These are phyloP conservation scores for Phylloscopus whistleri DNA, from an alignment of 2,113 vertebrate species.

Conservation along the genomic window DNA sequence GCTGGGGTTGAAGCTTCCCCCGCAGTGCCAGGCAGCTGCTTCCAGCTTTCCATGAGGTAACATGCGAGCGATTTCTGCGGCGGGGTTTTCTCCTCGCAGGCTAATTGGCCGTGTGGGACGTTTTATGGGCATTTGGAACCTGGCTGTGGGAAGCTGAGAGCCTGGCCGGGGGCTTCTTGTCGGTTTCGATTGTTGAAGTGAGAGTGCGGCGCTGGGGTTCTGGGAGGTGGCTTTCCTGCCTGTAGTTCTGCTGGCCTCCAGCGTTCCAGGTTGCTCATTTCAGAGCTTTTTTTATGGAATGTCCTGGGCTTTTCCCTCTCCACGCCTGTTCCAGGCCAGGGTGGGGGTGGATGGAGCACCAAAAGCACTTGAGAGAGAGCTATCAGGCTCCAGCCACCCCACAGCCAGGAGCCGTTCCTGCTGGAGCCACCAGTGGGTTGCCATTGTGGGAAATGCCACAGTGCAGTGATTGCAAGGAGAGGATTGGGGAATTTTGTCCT, in stretches of 20 bases:
- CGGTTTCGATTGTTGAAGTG: neutral
- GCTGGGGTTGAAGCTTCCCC: neutral
- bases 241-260: neutral
- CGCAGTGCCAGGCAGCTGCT: neutral
- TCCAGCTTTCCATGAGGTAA: constrained; percentile 7
- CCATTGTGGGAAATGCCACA: fast-evolving
- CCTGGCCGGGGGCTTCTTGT: neutral
- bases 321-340: fast-evolving
- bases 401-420: neutral
- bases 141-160: neutral
- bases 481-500: neutral
- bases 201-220: neutral
- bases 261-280: neutral
- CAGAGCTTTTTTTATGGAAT: neutral
- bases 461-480: neutral
- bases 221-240: neutral
- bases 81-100: neutral
- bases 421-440: fast-evolving
- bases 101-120: neutral
- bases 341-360: neutral
- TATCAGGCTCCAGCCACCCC: neutral
- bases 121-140: constrained; percentile 5
- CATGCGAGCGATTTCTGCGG: neutral
- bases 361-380: neutral
- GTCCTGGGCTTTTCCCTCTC: neutral